Percentiles rank a stretch among this genome's conserved stretches.
Conservation (phyloP, 2,888 invertebrate species). For the Synergus laeviventris region DNA sequence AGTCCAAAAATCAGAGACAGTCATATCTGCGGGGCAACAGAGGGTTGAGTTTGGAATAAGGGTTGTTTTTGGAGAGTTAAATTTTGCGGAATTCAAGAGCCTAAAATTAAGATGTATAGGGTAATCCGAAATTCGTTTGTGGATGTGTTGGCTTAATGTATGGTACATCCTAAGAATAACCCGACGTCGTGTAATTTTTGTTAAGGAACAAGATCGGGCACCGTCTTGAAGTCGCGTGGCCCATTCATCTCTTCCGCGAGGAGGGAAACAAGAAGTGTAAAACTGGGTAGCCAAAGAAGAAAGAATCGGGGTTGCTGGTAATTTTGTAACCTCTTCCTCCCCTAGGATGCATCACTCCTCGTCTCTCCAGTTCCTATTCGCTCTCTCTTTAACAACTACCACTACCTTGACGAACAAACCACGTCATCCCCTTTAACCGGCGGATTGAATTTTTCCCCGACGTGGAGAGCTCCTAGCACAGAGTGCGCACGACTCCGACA, state of each 20-base stretch:
- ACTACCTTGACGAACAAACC: conserved; percentile 54
- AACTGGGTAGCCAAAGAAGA: conserved; percentile 41
- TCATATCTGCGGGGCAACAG: no score
- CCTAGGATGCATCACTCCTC: conserved; percentile 46
- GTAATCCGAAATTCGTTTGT: no score
- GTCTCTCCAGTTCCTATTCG: conserved; percentile 41
- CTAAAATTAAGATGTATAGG: no score
- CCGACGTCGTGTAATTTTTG: not conserved
- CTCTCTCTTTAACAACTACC: conserved; percentile 52
- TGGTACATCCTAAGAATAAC: no score
- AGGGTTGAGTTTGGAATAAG: no score
- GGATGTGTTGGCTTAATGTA: no score
- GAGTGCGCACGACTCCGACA: conserved; percentile 65
- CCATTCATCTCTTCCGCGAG: conserved; percentile 46
- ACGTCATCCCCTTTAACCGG: conserved; percentile 73
- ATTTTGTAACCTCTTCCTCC: conserved; percentile 50
- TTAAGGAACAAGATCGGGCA: conserved; percentile 23
- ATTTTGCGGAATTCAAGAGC: no score
- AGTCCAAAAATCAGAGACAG: no score
- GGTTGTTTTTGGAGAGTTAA: no score
- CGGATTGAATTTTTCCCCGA: conserved; percentile 71
- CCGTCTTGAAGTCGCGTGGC: conserved; percentile 37
- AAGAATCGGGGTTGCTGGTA: conserved; percentile 44
- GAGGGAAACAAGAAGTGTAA: conserved; percentile 44
- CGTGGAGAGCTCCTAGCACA: conserved; percentile 57